Evolutionary conservation across 1,140 invertebrate genomes (phyloP), one percentile per base, ranked within the genome.

Genomic region (Brachionus paranguensis): DNA sequence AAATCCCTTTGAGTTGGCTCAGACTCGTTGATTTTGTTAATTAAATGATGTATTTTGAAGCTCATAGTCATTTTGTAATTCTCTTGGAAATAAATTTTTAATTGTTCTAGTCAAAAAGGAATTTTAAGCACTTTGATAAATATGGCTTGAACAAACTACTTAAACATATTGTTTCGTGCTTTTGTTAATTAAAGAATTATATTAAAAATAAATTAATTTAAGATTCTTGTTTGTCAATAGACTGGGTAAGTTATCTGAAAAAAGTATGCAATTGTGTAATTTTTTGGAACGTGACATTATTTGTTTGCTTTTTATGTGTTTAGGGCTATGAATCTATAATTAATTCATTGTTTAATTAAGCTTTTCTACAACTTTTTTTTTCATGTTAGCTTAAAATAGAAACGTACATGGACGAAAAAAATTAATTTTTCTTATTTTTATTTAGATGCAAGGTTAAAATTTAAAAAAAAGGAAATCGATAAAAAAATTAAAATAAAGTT

Each of bases 1-100:
- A 33, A 83, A 33, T 83, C 78, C 17, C 64, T 53, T 17, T 76
- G 43, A 37, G 72, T 76, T 27, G 72, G 72, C 20, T 76, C 47
- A 27, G 72, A 50, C 27, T 47, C 24, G 27, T 76, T 45, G 3
- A 76, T 76, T 76, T 76, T 76, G 45, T 50, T 76, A 12, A 76
- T 76, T 50, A 76, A 37, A 37, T 76, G 20, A 27, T 33, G 24
- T 27, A 76, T 27, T 50, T 72, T 72, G 33, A 72, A 72, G 43
- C 41, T 72, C 41, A 43, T 43, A 41, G 41, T 12, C 68, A 43
- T 20, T 43, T 43, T 72, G 12, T 47, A 20, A 72, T 43, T 72
- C 37, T 43, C 17, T 20, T 41, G 41, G 24, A 41, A 45, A 27
- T 60, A 60, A 60, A 0, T 60, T 60, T 60, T 60, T 60, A 60